Conservation (phyloP, 2,113 vertebrate genomes). For the Urocitellus parryii region DNA sequence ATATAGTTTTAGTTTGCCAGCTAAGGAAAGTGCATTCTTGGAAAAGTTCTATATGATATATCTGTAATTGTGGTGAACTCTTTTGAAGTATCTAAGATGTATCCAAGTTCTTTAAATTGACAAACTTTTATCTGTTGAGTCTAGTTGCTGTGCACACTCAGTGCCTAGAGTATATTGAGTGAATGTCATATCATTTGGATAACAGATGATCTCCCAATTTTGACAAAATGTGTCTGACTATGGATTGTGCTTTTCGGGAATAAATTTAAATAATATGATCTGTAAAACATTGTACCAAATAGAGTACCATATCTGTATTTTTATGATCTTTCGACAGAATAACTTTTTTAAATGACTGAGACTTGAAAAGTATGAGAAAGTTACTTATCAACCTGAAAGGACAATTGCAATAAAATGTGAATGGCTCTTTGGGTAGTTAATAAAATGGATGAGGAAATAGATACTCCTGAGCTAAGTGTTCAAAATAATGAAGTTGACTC, state of each 20-base stretch:
- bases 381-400: not conserved
- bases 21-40: not conserved
- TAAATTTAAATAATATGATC: not conserved
- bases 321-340: not conserved
- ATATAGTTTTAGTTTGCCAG: not conserved
- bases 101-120: constrained; percentile 9
- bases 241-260: not conserved
- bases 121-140: not conserved
- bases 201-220: not conserved
- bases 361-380: not conserved
- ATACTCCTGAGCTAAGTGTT: not conserved
- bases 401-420: constrained; percentile 41
- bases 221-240: not conserved
- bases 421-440: not conserved
- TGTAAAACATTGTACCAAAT: not conserved
- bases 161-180: not conserved
- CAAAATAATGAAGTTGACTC: not conserved
- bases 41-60: not conserved
- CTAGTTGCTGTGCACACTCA: not conserved
- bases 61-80: not conserved
- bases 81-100: not conserved
- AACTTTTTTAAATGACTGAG: not conserved
- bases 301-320: not conserved
- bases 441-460: not conserved
- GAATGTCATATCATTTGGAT: not conserved